These are phyloP conservation scores for Helicoverpa assulta DNA, from an alignment of 2,888 invertebrate species.

Conservation along the genomic window DNA sequence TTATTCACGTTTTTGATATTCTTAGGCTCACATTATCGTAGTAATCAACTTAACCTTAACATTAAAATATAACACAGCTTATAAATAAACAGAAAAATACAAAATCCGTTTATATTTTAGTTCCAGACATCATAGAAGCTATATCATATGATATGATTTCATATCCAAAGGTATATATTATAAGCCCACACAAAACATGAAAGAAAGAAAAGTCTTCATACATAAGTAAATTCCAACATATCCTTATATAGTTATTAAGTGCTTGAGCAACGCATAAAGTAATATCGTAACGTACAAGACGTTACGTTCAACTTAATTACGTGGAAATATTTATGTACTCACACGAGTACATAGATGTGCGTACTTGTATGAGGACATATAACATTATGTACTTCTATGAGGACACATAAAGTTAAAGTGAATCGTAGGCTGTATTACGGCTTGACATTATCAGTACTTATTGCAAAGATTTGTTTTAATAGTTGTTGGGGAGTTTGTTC, in stretches of 20 bases:
- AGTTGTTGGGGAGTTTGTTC: neutral
- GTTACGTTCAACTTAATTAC: constrained; percentile 48
- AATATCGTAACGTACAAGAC: constrained; percentile 35
- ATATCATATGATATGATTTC: too few species aligned
- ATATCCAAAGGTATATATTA: neutral
- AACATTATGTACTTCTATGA: constrained; percentile 5
- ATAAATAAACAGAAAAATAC: too few species aligned
- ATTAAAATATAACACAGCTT: too few species aligned
- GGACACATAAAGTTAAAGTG: constrained; percentile 12
- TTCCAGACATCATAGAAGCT: too few species aligned
- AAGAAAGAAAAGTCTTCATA: constrained; percentile 25
- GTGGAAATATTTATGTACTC: constrained; percentile 41
- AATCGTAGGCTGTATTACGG: neutral
- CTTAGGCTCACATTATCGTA: neutral
- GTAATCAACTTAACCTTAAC: too few species aligned
- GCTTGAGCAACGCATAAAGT: constrained; percentile 39
- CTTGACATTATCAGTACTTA: constrained; percentile 6
- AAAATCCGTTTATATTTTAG: too few species aligned
- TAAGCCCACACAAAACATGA: constrained; percentile 14
- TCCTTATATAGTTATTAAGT: constrained; percentile 37
- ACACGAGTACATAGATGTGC: neutral
- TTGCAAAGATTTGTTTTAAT: neutral
- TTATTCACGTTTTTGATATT: constrained; percentile 18
- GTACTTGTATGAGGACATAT: too few species aligned
- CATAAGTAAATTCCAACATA: constrained; percentile 6